Evolutionary conservation across 2,113 vertebrate species (phyloP).

Genomic region (Dipodomys stephensi): DNA sequence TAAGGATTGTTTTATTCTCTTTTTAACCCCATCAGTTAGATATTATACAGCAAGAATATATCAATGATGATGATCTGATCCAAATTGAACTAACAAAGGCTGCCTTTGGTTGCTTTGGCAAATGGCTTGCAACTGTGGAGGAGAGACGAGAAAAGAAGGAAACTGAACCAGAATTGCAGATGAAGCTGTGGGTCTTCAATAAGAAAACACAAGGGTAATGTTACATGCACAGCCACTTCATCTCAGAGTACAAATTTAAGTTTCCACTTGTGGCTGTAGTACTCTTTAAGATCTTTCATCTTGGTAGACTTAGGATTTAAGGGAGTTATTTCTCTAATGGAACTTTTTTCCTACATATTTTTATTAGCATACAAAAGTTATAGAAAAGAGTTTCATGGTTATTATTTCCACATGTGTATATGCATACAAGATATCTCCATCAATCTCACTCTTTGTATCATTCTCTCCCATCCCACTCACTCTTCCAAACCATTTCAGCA

Average conservation of each 20-base stretch:
- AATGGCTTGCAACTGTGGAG: constrained; percentile 96
- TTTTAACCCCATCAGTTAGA: constrained; percentile 90
- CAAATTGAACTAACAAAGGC: constrained; percentile 93
- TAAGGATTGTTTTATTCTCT: background rate
- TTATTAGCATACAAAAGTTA: too few species aligned
- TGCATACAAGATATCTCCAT: too few species aligned
- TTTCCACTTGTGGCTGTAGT: background rate
- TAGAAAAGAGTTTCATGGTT: too few species aligned
- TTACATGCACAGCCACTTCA: background rate
- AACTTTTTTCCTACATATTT: background rate
- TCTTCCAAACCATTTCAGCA: too few species aligned
- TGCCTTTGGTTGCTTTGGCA: constrained; percentile 87
- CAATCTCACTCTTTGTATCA: too few species aligned
- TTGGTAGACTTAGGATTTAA: background rate
- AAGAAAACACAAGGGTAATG: constrained; percentile 93
- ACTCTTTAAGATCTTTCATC: constrained; percentile 14
- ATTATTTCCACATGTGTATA: too few species aligned
- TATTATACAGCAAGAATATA: constrained; percentile 96
- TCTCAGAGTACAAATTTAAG: background rate
- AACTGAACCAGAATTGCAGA: constrained; percentile 89
- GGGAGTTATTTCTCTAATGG: background rate
- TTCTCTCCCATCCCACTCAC: too few species aligned
- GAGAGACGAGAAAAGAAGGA: constrained; percentile 87
- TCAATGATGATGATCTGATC: constrained; percentile 90
- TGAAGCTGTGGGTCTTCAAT: constrained; percentile 94